These are phyloP conservation scores for Physella acuta DNA, from an alignment of 1,140 invertebrate species.

Conservation along the genomic window DNA sequence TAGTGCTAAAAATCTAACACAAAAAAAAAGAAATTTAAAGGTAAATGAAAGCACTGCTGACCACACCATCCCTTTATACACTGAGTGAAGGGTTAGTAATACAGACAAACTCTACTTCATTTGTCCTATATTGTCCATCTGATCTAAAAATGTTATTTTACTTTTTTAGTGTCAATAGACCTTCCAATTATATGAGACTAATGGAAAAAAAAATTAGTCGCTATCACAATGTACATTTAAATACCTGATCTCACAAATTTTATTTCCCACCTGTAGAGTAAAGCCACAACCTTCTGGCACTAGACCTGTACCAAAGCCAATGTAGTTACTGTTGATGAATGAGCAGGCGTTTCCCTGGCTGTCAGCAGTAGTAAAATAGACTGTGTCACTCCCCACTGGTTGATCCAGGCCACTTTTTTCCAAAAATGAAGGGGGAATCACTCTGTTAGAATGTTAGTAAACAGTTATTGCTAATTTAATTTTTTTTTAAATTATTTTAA, in stretches of 20 bases:
- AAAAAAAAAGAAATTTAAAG: too few relatives aligned
- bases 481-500: slow-evolving; percentile 2
- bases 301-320: slow-evolving; percentile 60
- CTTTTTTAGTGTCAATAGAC: too few relatives aligned
- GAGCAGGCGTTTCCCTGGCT: slow-evolving; percentile 58
- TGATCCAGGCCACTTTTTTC: slow-evolving; percentile 2
- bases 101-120: too few relatives aligned
- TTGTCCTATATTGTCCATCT: too few relatives aligned
- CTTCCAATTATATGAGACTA: too few relatives aligned
- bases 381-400: slow-evolving; percentile 48
- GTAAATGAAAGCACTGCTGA: too few relatives aligned
- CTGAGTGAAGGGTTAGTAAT: too few relatives aligned
- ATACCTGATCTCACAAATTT: neutral
- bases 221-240: neutral
- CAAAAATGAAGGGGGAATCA: neutral
- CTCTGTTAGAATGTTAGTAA: neutral
- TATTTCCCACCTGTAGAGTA: slow-evolving; percentile 54
- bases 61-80: too few relatives aligned
- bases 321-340: slow-evolving; percentile 60
- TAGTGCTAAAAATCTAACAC: too few relatives aligned
- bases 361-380: slow-evolving; percentile 60
- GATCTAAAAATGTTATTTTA: too few relatives aligned
- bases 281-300: slow-evolving; percentile 61
- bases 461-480: too few relatives aligned
- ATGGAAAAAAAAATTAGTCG: too few relatives aligned